These are phyloP conservation scores for Ia io DNA, from an alignment of 2,113 vertebrate species.

Conservation along the genomic window DNA sequence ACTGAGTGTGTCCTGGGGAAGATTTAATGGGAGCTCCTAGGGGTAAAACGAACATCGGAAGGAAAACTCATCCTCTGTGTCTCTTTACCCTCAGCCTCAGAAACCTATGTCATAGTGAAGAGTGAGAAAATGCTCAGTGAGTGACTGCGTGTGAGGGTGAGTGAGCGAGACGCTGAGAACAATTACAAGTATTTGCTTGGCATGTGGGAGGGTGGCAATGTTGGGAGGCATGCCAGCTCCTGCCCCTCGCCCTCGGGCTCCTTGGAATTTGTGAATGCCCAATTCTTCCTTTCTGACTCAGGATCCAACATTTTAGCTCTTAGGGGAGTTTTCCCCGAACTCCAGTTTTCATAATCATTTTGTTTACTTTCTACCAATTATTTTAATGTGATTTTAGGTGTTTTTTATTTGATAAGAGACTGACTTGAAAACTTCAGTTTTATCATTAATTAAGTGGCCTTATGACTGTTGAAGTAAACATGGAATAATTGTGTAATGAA, in stretches of 20 bases:
- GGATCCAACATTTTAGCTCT: neutral
- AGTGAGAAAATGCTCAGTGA: neutral
- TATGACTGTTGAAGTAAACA: neutral
- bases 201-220: fast-evolving
- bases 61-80: neutral
- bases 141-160: too few species aligned
- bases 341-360: neutral
- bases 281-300: neutral
- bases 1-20: neutral
- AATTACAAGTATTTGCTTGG: neutral
- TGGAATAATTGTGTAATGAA: neutral
- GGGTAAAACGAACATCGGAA: neutral
- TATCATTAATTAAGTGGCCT: neutral
- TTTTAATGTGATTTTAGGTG: neutral
- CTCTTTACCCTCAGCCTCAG: neutral
- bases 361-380: neutral
- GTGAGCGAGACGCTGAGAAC: neutral
- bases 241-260: neutral
- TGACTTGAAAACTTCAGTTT: neutral
- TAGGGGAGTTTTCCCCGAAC: neutral
- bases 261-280: too few species aligned
- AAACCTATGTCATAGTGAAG: neutral
- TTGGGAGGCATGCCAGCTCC: neutral
- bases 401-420: neutral
- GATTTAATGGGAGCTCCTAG: neutral